Conservation (phyloP, 2,113 vertebrate genomes). For the Struthidea cinerea region DNA sequence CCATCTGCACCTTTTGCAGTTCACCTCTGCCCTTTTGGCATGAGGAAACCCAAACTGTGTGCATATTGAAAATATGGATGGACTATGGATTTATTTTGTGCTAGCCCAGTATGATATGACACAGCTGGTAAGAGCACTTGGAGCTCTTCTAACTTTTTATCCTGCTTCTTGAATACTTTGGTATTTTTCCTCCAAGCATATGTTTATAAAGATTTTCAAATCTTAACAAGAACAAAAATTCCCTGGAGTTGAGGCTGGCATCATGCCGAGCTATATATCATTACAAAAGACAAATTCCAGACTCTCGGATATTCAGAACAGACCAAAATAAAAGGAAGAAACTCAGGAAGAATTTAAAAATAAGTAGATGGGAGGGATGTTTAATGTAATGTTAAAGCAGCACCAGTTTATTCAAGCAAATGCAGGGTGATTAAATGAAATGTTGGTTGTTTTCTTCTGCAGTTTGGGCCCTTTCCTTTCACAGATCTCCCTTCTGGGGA, state of each 20-base stretch:
- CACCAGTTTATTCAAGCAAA: neutral
- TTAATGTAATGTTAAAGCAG: neutral
- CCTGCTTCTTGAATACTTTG: neutral
- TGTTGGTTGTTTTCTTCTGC: neutral
- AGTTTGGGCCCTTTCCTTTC: neutral
- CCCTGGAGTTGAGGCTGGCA: neutral
- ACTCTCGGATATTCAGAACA: neutral
- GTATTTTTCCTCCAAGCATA: neutral
- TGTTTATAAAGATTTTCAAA: slow-evolving; percentile 4
- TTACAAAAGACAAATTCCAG: neutral
- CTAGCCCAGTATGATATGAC: neutral
- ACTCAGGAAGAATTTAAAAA: neutral
- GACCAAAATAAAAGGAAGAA: neutral
- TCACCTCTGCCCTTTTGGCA: neutral
- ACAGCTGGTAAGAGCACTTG: neutral
- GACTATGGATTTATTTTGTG: accelerated
- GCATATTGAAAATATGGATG: accelerated
- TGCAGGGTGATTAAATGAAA: neutral
- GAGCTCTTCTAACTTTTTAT: neutral
- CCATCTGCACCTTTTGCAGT: neutral
- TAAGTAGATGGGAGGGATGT: neutral
- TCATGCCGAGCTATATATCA: neutral
- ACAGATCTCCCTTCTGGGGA: neutral
- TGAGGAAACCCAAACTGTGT: neutral
- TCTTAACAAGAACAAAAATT: neutral